Percentiles rank a stretch among this genome's conserved stretches.
Conservation (phyloP, 1,140 invertebrate species). For the Cotesia chilonis region DNA sequence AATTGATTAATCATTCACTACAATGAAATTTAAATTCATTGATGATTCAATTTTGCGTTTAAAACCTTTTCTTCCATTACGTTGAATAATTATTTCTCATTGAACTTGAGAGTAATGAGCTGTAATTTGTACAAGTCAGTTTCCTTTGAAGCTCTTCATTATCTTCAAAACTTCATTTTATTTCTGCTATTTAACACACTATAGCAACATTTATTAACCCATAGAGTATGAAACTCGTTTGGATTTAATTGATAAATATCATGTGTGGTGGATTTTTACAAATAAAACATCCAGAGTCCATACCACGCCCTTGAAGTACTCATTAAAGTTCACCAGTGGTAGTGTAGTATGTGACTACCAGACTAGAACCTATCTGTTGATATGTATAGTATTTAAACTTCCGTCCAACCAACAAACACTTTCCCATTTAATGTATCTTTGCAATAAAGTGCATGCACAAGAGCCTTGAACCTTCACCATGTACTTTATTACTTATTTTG, state of each 20-base stretch:
- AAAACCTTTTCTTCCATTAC: background rate
- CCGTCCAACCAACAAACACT: constrained; percentile 18
- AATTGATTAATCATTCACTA: background rate
- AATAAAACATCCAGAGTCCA: background rate
- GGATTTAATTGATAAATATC: background rate
- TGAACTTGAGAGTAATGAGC: constrained; percentile 21
- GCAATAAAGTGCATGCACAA: background rate
- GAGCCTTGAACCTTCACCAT: constrained; percentile 19
- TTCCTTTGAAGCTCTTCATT: background rate
- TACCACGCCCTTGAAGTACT: constrained; percentile 7
- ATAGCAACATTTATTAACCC: no score
- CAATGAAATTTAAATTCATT: background rate
- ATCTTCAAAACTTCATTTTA: background rate
- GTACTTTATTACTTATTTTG: background rate
- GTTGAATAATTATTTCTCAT: constrained; percentile 2
- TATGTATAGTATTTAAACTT: constrained; percentile 23
- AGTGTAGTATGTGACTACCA: constrained; percentile 12
- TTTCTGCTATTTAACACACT: background rate
- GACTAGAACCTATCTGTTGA: constrained; percentile 19
- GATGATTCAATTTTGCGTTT: background rate
- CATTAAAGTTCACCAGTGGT: background rate
- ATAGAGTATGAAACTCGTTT: no score
- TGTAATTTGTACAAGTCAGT: background rate
- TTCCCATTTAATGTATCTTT: constrained; percentile 16
- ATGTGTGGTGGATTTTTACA: background rate